Evolutionary conservation across 2,888 invertebrate genomes (phyloP).

Genomic region (Napeogenes sylphis): DNA sequence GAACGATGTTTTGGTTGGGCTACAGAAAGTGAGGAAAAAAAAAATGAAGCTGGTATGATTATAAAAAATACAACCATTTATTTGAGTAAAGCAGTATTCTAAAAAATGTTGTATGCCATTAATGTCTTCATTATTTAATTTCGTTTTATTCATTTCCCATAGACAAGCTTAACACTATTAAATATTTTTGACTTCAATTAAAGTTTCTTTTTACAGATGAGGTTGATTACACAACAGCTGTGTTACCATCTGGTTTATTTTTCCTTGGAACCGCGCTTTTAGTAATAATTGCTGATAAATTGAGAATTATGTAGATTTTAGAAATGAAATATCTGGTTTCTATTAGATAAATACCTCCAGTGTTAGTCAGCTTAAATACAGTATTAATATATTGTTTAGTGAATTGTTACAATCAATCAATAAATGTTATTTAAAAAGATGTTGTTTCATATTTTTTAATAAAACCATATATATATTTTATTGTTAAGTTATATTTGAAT

Average conservation of each 20-base stretch:
- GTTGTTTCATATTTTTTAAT: too few relatives aligned
- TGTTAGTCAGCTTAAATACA: slow-evolving; percentile 45
- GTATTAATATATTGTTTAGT: slow-evolving; percentile 56
- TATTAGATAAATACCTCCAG: slow-evolving; percentile 48
- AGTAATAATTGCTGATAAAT: slow-evolving; percentile 69
- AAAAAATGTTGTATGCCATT: too few relatives aligned
- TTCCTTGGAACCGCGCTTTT: slow-evolving; percentile 70
- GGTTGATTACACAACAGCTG: slow-evolving; percentile 54
- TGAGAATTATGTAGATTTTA: slow-evolving; percentile 51
- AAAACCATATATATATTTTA: slow-evolving; percentile 6
- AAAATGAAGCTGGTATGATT: slow-evolving; percentile 41
- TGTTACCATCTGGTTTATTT: slow-evolving; percentile 64
- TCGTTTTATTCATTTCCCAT: too few relatives aligned
- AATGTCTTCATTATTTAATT: too few relatives aligned
- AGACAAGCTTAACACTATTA: not conserved
- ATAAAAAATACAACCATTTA: slow-evolving; percentile 7
- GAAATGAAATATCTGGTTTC: slow-evolving; percentile 22
- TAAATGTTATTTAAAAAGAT: slow-evolving; percentile 27
- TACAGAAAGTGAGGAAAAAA: slow-evolving; percentile 43
- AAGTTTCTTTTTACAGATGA: slow-evolving; percentile 52
- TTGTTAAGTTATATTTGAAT: slow-evolving; percentile 16
- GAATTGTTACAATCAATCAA: slow-evolving; percentile 30
- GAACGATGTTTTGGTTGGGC: slow-evolving; percentile 89
- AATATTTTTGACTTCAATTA: slow-evolving; percentile 8
- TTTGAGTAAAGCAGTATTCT: not conserved